Evolutionary conservation across 2,113 vertebrate species (phyloP), one percentile per base, ranked within the genome.

Genomic region (Micronisus gabar): DNA sequence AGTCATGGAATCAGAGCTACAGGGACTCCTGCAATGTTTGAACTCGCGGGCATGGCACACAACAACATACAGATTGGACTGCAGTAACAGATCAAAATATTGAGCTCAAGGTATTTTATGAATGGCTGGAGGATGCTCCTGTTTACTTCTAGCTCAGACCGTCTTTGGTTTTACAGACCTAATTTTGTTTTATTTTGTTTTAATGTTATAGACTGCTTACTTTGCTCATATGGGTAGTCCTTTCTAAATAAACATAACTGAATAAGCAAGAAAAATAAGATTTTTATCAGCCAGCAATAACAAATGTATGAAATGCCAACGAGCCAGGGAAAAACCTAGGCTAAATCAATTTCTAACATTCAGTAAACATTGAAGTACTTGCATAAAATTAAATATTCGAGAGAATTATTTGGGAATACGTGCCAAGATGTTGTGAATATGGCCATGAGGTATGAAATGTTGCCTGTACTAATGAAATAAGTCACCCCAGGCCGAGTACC

Each of bases 291-390:
- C 92, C 58, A 96, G 79, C 81, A 95, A 82, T 82, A 36, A 25
- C 48, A 96, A 96, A 92, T 97, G 82, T 30, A 91, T 48, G 65
- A 96, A 47, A 67, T 79, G 73, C 34, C 79, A 90, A 45, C 70
- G 96, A 86, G 89, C 59, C 43, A 59, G 50, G 84, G 50, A 96
- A 97, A 96, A 96, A 78, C 40, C 72, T 94, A 90, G 53, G 68
- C 56, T 96, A 95, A 96, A 95, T 93, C 78, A 96, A 88, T 94
- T 95, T 96, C 84, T 92, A 92, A 97, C 93, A 92, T 92, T 96
- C 86, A 81, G 66, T 90, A 97, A 96, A 96, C 65, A 93, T 59
- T 58, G 91, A 94, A 96, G 48, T 93, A 91, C 87, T 96, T 94
- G 68, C 74, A 81, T 86, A 91, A 97, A 97, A 96, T 96, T 85